Conservation (phyloP, 2,888 invertebrate species). For the Drosophila pseudotakahashii region DNA sequence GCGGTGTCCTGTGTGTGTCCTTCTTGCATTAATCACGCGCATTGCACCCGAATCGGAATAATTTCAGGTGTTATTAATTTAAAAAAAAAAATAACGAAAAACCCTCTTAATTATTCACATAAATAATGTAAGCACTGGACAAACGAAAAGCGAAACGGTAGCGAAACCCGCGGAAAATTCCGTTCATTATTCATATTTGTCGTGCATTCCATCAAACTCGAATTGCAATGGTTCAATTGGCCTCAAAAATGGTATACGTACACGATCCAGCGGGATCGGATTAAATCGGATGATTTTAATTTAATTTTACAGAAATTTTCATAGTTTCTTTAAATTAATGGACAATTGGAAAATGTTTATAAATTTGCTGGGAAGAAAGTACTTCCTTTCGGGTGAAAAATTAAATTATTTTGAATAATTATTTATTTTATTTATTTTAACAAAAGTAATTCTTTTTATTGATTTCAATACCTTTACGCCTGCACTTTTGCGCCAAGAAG, state of each 20-base stretch:
- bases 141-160: not conserved
- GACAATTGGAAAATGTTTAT: no score
- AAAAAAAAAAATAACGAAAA: conserved; percentile 43
- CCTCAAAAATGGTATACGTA: not conserved
- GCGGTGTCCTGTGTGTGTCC: conserved; percentile 1
- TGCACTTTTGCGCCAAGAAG: no score
- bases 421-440: no score
- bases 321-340: no score
- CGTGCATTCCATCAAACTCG: conserved; percentile 18
- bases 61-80: conserved; percentile 61
- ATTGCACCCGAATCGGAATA: conserved; percentile 42
- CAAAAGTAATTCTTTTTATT: not conserved
- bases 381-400: no score
- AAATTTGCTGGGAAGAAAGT: no score
- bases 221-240: conserved; percentile 1
- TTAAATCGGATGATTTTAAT: not conserved
- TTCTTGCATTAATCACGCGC: conserved; percentile 58
- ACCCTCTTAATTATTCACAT: conserved; percentile 45
- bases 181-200: conserved; percentile 28
- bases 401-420: no score
- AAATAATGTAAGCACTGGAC: conserved; percentile 31
- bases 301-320: no score
- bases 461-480: not conserved
- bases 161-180: conserved; percentile 6
- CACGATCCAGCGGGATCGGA: not conserved